Conservation (phyloP, 2,113 vertebrate genomes). For the Actenoides lindsayi region DNA sequence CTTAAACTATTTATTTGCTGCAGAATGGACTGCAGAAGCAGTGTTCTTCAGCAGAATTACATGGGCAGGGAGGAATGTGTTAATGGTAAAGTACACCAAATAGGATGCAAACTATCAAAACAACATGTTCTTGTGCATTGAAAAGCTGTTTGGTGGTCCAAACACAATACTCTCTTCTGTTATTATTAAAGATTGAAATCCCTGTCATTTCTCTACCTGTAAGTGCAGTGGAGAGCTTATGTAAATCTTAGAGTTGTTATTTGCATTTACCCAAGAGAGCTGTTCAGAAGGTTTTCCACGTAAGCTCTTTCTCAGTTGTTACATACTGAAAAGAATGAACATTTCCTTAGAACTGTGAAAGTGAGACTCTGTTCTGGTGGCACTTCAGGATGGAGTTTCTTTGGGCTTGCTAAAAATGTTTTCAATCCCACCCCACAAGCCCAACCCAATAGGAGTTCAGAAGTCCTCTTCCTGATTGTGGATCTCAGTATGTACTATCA, state of each 20-base stretch:
- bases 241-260: slow-evolving; percentile 1
- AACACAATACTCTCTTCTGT: not conserved
- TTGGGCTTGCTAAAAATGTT: not conserved
- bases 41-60: not conserved
- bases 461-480: not conserved
- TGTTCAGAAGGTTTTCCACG: not conserved
- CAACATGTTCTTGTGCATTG: not conserved
- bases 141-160: not conserved
- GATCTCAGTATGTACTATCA: not conserved
- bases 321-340: not conserved
- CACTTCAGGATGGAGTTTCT: not conserved
- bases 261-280: not conserved
- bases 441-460: not conserved
- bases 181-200: not conserved
- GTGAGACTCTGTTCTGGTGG: not conserved
- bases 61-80: not conserved
- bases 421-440: not conserved
- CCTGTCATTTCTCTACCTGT: not conserved
- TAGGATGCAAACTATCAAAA: not conserved
- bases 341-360: not conserved
- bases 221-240: not conserved
- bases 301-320: not conserved
- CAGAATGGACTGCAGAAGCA: not conserved
- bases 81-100: not conserved
- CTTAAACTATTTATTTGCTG: not conserved